Evolutionary conservation across 1,140 invertebrate species (phyloP).

Genomic region (Carcinoscorpius rotundicauda): DNA sequence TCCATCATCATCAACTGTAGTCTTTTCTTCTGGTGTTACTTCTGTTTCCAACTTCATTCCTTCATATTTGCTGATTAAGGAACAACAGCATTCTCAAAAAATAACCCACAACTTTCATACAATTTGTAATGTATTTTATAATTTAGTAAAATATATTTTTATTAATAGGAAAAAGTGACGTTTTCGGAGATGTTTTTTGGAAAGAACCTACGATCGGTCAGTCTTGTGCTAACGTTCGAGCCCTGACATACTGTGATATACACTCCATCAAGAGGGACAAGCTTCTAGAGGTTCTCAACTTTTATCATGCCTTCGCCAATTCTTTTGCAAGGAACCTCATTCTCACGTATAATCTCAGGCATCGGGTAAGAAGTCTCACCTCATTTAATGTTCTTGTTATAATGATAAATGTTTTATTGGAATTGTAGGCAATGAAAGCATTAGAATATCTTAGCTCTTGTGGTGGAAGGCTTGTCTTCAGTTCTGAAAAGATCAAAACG

Average conservation of each 20-base stretch:
- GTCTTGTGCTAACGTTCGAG: conserved; percentile 95
- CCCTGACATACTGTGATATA: conserved; percentile 97
- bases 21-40: too few species aligned
- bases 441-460: conserved; percentile 8
- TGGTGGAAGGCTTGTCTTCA: too few species aligned
- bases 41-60: too few species aligned
- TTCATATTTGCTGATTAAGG: too few species aligned
- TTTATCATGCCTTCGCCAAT: conserved; percentile 99
- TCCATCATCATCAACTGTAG: too few species aligned
- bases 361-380: conserved; percentile 53
- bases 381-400: not conserved
- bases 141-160: too few species aligned
- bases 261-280: conserved; percentile 96
- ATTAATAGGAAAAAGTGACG: conserved; percentile 82
- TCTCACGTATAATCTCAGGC: conserved; percentile 94
- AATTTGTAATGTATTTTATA: too few species aligned
- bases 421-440: conserved; percentile 6
- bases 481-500: too few species aligned
- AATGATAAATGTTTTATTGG: not conserved
- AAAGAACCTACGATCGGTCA: conserved; percentile 91
- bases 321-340: conserved; percentile 96
- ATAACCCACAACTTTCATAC: too few species aligned
- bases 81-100: too few species aligned
- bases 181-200: conserved; percentile 99
- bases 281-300: conserved; percentile 92